These are phyloP conservation scores for Centropus bengalensis DNA, from an alignment of 2,113 vertebrate species.

Conservation along the genomic window DNA sequence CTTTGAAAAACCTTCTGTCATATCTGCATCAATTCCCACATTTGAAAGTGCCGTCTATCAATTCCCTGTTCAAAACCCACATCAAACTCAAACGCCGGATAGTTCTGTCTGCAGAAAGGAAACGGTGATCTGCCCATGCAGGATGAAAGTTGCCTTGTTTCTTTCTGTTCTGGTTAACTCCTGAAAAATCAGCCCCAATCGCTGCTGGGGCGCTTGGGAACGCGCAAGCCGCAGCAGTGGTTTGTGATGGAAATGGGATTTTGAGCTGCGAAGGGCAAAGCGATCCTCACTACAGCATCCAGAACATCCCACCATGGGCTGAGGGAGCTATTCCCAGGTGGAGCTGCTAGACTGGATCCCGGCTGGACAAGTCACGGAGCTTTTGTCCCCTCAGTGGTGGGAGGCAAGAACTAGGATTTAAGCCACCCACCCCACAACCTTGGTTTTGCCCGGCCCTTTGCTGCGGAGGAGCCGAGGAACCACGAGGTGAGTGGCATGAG, in stretches of 20 bases:
- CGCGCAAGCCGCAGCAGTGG: not conserved
- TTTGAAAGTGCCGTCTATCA: constrained; percentile 17
- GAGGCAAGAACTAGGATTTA: not conserved
- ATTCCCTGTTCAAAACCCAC: not conserved
- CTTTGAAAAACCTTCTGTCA: constrained; percentile 37
- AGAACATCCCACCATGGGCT: rapidly evolving
- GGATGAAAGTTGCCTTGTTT: not conserved
- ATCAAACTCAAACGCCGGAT: not conserved
- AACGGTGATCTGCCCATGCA: not conserved
- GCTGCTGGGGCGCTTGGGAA: not conserved
- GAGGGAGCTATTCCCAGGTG: not conserved
- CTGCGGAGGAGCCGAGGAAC: not conserved
- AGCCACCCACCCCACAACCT: not conserved
- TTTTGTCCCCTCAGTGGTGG: rapidly evolving
- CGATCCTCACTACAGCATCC: not conserved
- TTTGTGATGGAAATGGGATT: not conserved
- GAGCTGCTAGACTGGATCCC: not conserved
- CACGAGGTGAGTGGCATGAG: rapidly evolving
- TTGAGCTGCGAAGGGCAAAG: not conserved
- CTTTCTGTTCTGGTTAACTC: not conserved
- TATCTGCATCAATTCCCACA: not conserved
- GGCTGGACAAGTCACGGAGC: not conserved
- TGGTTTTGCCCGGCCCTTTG: not conserved
- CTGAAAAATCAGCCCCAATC: not conserved
- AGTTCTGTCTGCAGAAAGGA: not conserved